Evolutionary conservation across 2,888 invertebrate genomes (phyloP).

Genomic region (Phoenoteleia sp.): DNA sequence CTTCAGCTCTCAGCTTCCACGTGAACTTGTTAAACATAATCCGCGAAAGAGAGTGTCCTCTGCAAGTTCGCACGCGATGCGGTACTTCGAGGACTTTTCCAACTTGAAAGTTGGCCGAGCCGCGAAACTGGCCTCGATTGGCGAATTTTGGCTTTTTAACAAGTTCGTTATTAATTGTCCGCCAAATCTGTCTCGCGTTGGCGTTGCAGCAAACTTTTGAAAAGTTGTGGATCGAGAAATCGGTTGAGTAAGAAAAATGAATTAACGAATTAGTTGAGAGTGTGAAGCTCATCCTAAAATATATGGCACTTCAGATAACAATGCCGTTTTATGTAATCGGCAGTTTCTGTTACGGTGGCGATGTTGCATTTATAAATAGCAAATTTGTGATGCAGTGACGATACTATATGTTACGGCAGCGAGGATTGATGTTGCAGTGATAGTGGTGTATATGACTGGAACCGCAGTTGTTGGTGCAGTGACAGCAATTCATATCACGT

Average conservation of each 20-base stretch:
- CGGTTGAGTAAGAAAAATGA: slow-evolving; percentile 2
- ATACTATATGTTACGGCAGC: slow-evolving; percentile 7
- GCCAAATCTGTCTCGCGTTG: not conserved
- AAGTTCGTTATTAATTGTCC: slow-evolving; percentile 3
- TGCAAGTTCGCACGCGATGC: not conserved
- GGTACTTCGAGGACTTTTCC: not conserved
- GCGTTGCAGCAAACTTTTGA: not conserved
- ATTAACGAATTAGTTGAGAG: not conserved
- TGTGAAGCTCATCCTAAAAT: not conserved
- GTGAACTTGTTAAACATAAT: too few species aligned
- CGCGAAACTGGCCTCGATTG: not conserved
- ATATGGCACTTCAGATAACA: slow-evolving; percentile 6
- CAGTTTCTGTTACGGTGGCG: slow-evolving; percentile 14
- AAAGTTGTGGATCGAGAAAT: not conserved
- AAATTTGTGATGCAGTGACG: slow-evolving; percentile 39
- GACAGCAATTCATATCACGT: slow-evolving; percentile 35
- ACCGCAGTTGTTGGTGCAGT: slow-evolving; percentile 40
- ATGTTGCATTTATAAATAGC: slow-evolving; percentile 36
- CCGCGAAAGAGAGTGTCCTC: not conserved
- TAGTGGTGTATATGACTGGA: slow-evolving; percentile 27
- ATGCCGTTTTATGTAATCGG: slow-evolving; percentile 14
- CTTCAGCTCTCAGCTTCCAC: too few species aligned
- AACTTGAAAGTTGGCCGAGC: not conserved
- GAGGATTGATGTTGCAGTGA: slow-evolving; percentile 34
- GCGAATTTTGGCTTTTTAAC: not conserved